phyloP scores from a whole-genome alignment of 1,140 invertebrate genomes.

The Cecropterus lyciades region DNA sequence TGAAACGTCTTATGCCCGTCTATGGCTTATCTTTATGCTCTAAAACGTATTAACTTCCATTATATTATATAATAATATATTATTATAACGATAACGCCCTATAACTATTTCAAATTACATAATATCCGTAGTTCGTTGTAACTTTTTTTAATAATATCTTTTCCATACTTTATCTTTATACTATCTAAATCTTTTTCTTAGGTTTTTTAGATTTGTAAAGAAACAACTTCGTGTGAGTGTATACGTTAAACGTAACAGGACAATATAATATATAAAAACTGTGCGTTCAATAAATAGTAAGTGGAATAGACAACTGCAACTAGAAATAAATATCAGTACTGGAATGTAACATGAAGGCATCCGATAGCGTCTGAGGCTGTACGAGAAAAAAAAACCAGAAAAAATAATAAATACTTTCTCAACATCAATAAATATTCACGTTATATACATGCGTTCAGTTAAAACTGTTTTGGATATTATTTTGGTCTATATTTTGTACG shows the following conservation, averaged over 20 bases:
- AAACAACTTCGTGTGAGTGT: slow-evolving; percentile 45
- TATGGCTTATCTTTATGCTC: slow-evolving; percentile 11
- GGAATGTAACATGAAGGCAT: slow-evolving; percentile 64
- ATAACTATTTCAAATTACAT: slow-evolving; percentile 58
- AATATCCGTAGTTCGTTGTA: slow-evolving; percentile 76
- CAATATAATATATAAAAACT: slow-evolving; percentile 52
- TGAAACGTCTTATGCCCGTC: slow-evolving; percentile 6
- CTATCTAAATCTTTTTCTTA: slow-evolving; percentile 69
- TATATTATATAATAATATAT: slow-evolving; percentile 24
- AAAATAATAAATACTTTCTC: slow-evolving; percentile 54
- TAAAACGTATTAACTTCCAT: slow-evolving; percentile 30
- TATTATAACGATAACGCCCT: slow-evolving; percentile 53
- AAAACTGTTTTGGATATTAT: slow-evolving; percentile 62
- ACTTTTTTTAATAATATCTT: slow-evolving; percentile 62
- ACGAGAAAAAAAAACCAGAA: slow-evolving; percentile 51
- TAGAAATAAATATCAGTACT: slow-evolving; percentile 21
- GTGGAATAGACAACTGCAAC: slow-evolving; percentile 20
- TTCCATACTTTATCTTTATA: slow-evolving; percentile 56
- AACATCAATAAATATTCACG: slow-evolving; percentile 59
- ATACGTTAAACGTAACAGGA: slow-evolving; percentile 54
- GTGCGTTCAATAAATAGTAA: slow-evolving; percentile 44
- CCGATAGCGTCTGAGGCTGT: slow-evolving; percentile 71
- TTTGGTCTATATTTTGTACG: slow-evolving; percentile 81
- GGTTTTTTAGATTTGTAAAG: slow-evolving; percentile 55
- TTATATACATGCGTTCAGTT: slow-evolving; percentile 54